Base-by-base conservation (phyloP, 1,140 invertebrate genomes). In the Apolygus lucorum region DNA sequence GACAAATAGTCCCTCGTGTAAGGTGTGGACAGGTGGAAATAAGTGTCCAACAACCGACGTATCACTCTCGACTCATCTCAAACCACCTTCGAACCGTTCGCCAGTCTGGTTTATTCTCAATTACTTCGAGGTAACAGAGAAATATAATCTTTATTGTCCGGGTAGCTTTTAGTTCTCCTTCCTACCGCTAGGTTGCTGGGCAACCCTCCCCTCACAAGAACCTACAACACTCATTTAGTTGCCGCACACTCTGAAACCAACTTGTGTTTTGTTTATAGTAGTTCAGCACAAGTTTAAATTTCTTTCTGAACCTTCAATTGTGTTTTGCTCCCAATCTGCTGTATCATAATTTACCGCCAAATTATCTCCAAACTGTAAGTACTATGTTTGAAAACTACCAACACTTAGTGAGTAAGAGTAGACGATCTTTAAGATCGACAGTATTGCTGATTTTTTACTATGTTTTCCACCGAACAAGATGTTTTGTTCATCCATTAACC, bases 231-330 rank as follows among this genome's bases (percentile, higher is more conserved):
- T 79, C 81, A 81, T 82, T 82, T 82, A 81, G 81, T 82, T 82
- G 80, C 79, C 80, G 81, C 81, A 82, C 80, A 78, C 81, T 80
- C 79, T 79, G 79, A 79, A 80, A 79, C 77, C 81, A 81, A 73
- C 73, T 74, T 74, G 74, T 75, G 72, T 75, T 75, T 73, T 74
- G 72, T 75, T 75, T 74, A 70, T 73, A 74, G 74, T 73, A 74
- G 74, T 74, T 73, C 72, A 73, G 71, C 74, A 73, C 74, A 72
- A 72, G 71, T 73, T 74, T 72, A 34, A n/a, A 72, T 72, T 72
- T 72, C 68, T 71, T 71, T 71, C 49, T 68, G 64, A 62, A 28
- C 63, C 63, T 70, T 70, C 69, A 27, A 70, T 70, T 70, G 69
- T 68, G 67, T 64, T 71, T 68, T 42, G 70, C 70, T 71, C 70